Evolutionary conservation across 2,888 invertebrate species (phyloP).

Genomic region (Mythimna vitellina): DNA sequence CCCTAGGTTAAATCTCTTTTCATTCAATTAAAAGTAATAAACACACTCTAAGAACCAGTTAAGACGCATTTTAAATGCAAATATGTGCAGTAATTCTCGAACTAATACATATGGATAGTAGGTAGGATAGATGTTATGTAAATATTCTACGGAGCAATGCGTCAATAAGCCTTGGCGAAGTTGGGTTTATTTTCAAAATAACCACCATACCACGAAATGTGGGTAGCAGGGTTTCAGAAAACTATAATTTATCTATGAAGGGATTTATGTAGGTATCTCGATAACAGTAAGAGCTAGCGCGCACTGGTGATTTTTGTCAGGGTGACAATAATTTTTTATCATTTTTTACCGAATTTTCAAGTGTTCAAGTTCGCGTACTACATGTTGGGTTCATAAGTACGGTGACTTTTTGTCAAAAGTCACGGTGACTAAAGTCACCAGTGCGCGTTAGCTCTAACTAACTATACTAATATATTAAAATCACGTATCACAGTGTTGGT

Average conservation of each 20-base stretch:
- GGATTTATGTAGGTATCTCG: too few species aligned
- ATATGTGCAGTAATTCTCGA: slow-evolving; percentile 41
- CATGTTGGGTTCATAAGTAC: too few species aligned
- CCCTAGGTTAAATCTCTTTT: background rate
- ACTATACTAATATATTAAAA: too few species aligned
- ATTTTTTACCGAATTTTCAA: too few species aligned
- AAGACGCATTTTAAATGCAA: slow-evolving; percentile 39
- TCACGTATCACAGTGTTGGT: too few species aligned
- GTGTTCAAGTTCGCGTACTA: too few species aligned
- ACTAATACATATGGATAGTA: slow-evolving; percentile 32
- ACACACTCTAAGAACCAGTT: slow-evolving; percentile 14
- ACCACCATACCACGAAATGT: slow-evolving; percentile 22
- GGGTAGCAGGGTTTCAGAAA: background rate
- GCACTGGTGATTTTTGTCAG: too few species aligned
- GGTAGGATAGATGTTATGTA: slow-evolving; percentile 44
- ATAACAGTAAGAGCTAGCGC: too few species aligned
- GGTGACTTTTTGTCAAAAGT: too few species aligned
- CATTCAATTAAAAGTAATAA: slow-evolving; percentile 2
- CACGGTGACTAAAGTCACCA: too few species aligned
- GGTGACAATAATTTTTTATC: too few species aligned
- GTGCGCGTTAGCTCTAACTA: too few species aligned
- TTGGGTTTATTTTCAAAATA: slow-evolving; percentile 46
- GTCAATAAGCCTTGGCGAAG: slow-evolving; percentile 24
- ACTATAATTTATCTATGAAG: background rate
- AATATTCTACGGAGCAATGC: slow-evolving; percentile 41